Conservation (phyloP, 2,888 invertebrate species). For the Leptopterna dolabrata region DNA sequence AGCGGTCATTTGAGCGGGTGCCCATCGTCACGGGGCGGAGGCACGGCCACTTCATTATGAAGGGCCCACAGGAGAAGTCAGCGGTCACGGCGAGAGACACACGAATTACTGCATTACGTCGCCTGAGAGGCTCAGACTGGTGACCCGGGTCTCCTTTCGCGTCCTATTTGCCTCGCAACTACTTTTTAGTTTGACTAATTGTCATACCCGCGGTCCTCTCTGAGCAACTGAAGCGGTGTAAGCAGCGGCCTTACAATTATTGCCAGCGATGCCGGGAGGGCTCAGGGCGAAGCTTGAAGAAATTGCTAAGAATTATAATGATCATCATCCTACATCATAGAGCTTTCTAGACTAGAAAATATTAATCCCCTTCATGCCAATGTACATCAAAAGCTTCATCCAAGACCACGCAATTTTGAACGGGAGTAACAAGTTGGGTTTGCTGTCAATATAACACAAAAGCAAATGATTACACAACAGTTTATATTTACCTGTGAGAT, state of each 20-base stretch:
- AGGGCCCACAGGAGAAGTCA: slow-evolving; percentile 12
- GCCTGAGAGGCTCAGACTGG: background rate
- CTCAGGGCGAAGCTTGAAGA: background rate
- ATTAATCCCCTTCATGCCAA: too few species aligned
- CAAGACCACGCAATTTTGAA: too few species aligned
- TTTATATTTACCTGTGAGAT: too few species aligned
- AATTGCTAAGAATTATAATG: background rate
- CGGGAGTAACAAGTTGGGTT: too few species aligned
- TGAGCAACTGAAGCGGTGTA: background rate
- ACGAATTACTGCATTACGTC: slow-evolving; percentile 40
- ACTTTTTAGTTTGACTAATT: slow-evolving; percentile 3
- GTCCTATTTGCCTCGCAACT: slow-evolving; percentile 7
- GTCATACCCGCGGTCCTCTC: background rate
- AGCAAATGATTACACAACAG: too few species aligned
- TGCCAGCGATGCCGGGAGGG: background rate
- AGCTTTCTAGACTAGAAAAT: too few species aligned
- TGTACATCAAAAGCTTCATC: too few species aligned
- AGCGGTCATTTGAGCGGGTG: slow-evolving; percentile 13
- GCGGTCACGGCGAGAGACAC: slow-evolving; percentile 24
- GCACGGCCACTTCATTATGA: slow-evolving; percentile 39
- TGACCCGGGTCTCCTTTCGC: slow-evolving; percentile 11
- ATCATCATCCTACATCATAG: background rate
- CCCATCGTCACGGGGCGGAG: slow-evolving; percentile 30
- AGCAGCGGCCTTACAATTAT: background rate
- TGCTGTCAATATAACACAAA: too few species aligned